Evolutionary conservation across 2,888 invertebrate species (phyloP), one percentile per base, ranked within the genome.

Genomic region (Lucinisca nassula): DNA sequence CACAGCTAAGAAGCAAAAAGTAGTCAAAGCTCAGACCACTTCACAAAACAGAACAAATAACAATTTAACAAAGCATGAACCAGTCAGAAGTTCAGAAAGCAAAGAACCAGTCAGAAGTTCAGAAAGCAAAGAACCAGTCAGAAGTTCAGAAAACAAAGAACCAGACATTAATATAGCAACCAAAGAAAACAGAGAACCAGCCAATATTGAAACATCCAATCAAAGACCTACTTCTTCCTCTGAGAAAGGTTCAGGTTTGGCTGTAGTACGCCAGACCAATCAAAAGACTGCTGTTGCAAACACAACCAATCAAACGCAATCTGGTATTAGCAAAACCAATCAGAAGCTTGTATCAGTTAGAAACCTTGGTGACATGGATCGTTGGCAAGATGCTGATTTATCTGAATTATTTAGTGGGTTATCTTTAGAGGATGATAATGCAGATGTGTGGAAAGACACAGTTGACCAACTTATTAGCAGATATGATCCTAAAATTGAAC

Each of bases 311-410:
- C n/a, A n/a, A n/a, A n/a, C n/a, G n/a, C n/a, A n/a, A 17, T 4
- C 24, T 67, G n/a, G 10, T 67, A 12, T 27, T 30, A 30, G 3
- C 3, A 30, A 17, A 30, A 4, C 35, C 30, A 67, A 67, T 32
- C 67, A 67, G 67, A 67, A 8, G 6, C 32, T 14, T 27, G 67
- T 30, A 27, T 4, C 58, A 30, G 24, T n/a, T 21, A 30, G 1
- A 12, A 27, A 14, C 24, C 17, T 49, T n/a, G 35, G 30, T 24
- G 21, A 17, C 45, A 17, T 37, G 6, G 45, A 37, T 21, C 17
- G 49, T 1, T 86, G 86, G 86, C 79, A 79, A 37, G 76, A 80
- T 30, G 76, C 73, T 40, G 67, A 86, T 45, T 27, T 86, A 30
- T 37, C 82, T 17, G 45, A 61, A 12, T 38, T 86, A 14, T 76